Percentiles rank a stretch among this genome's conserved stretches.
phyloP scores from a whole-genome alignment of 2,888 invertebrate species.

The Bedellia somnulentella region DNA sequence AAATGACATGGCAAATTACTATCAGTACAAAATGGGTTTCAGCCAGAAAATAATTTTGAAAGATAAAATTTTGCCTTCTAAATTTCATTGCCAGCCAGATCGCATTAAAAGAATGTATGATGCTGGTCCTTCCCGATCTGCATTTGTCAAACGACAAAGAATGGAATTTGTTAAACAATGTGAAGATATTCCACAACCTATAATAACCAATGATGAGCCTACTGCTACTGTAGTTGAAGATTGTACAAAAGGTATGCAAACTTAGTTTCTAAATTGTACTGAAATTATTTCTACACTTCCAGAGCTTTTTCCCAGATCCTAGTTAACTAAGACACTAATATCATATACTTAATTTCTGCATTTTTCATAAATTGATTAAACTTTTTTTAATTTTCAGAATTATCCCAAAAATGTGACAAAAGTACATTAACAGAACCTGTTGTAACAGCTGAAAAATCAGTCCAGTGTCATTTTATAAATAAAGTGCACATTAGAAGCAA shows the following conservation, averaged over 20 bases:
- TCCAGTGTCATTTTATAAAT: too few relatives aligned
- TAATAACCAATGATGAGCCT: slow-evolving; percentile 6
- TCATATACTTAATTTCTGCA: too few relatives aligned
- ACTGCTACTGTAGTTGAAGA: slow-evolving; percentile 6
- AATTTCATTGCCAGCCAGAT: slow-evolving; percentile 12
- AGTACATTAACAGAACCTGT: too few relatives aligned
- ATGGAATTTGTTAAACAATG: slow-evolving; percentile 6
- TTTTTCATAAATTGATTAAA: too few relatives aligned
- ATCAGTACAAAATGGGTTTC: slow-evolving; percentile 11
- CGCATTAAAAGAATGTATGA: slow-evolving; percentile 8
- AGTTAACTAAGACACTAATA: too few relatives aligned
- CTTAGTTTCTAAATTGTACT: slow-evolving; percentile 3
- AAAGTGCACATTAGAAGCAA: too few relatives aligned
- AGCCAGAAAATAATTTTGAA: slow-evolving; percentile 8
- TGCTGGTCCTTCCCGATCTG: slow-evolving; percentile 6
- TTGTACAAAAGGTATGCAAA: slow-evolving; percentile 6
- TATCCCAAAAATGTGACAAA: too few relatives aligned
- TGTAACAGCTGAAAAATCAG: too few relatives aligned
- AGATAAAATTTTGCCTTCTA: slow-evolving; percentile 10
- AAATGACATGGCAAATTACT: slow-evolving; percentile 10
- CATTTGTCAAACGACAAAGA: slow-evolving; percentile 9
- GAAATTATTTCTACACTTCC: slow-evolving; percentile 4
- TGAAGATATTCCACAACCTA: slow-evolving; percentile 6
- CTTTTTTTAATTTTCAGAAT: too few relatives aligned
- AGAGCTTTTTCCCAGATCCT: too few relatives aligned